Evolutionary conservation across 2,888 invertebrate genomes (phyloP), one percentile per base, ranked within the genome.

Genomic region (Apotomis turbidana): DNA sequence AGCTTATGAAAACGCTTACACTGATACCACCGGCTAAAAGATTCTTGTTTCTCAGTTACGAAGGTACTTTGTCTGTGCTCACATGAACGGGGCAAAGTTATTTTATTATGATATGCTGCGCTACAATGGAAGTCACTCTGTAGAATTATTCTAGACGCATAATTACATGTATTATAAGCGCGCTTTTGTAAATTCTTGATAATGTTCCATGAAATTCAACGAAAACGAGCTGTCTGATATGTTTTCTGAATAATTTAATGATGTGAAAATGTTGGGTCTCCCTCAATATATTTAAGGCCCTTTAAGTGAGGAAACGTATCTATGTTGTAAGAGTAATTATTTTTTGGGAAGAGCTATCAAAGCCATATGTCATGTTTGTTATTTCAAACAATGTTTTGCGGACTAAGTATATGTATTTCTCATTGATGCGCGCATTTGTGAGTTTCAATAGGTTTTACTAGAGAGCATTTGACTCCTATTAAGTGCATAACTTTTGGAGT

Each of bases 131-230:
- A 72, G 70, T 76, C 81, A 80, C 81, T 82, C 76, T 76, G 72
- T 76, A 76, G 77, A 79, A 81, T 82, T 80, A 78, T 78, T 74
- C 75, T 76, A 77, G 76, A 75, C 74, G 78, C 74, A 51, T 51
- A 63, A 70, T 63, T 63, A 57, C 10, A 46, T 52, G 15, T 9
- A 57, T 12, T 41, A 60, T 67, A 38, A 60, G 54, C 54, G 44
- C 6, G 49, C 51, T 46, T 38, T 64, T 55, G 44, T 27, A 12
- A 58, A 38, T 58, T 64, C 13, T 44, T 59, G 41, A 62, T 10
- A 38, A 41, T 9, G 15, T 46, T 55, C 55, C 3, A 27, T 46
- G 6, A 66, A 12, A 55, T 6, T 12, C 6, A n/a, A 12, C 10
- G 36, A 38, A 58, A 38, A n/a, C 54, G 36, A 15, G 66, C 12